Percentiles rank a stretch among this genome's conserved stretches.
phyloP scores from a whole-genome alignment of 2,113 vertebrate genomes.

The Lutjanus erythropterus region DNA sequence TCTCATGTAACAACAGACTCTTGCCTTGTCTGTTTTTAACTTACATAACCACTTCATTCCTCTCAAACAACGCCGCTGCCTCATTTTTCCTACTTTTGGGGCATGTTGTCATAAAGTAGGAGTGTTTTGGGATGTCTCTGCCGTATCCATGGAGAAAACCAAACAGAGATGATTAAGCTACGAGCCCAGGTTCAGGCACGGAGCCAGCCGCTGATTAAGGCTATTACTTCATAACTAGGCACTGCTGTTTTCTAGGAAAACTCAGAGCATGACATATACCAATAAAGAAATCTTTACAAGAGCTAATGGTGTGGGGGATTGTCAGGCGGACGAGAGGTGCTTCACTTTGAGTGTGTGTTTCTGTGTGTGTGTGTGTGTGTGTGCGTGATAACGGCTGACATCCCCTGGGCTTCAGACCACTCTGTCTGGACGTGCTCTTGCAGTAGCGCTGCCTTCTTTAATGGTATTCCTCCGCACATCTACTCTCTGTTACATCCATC shows the following conservation, averaged over 20 bases:
- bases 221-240: conserved; percentile 70
- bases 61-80: conserved; percentile 1
- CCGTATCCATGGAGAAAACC: conserved; percentile 75
- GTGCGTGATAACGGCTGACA: conserved; percentile 28
- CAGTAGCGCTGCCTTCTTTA: conserved; percentile 42
- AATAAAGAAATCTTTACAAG: conserved; percentile 63
- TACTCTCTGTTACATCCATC: conserved; percentile 23
- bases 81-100: conserved; percentile 30
- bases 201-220: conserved; percentile 67
- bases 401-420: conserved; percentile 53
- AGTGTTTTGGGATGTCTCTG: conserved; percentile 35
- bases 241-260: conserved; percentile 64
- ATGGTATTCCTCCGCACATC: conserved; percentile 62
- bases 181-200: conserved; percentile 50
- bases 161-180: conserved; percentile 59
- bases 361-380: conserved; percentile 28
- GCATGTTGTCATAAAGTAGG: conserved; percentile 49
- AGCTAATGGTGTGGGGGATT: conserved; percentile 44
- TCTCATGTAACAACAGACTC: conserved; percentile 54
- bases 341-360: conserved; percentile 43
- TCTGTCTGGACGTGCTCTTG: conserved; percentile 52
- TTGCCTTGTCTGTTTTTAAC: conserved; percentile 27
- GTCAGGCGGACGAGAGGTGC: conserved; percentile 32
- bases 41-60: conserved; percentile 43
- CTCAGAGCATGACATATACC: conserved; percentile 55